These are phyloP conservation scores for Amblyraja radiata DNA, from an alignment of 2,797 vertebrate species.

Conservation along the genomic window DNA sequence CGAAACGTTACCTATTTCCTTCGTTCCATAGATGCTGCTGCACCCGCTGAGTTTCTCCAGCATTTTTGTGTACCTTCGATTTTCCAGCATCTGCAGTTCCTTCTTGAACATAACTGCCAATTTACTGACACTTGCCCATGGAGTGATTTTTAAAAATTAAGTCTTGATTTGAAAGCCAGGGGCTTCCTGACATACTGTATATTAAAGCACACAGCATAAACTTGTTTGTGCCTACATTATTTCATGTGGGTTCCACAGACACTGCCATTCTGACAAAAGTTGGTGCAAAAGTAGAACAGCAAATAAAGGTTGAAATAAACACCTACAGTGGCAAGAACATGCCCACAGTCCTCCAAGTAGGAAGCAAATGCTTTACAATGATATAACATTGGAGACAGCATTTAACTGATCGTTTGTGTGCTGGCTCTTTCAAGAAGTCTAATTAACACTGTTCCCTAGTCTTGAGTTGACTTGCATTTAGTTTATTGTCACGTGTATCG, in stretches of 20 bases:
- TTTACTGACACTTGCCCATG: not conserved
- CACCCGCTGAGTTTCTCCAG: no score
- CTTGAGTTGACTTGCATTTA: no score
- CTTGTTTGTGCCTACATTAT: not conserved
- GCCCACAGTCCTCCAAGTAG: not conserved
- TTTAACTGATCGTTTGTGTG: not conserved
- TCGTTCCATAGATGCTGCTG: no score
- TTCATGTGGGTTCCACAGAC: not conserved
- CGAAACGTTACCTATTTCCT: no score
- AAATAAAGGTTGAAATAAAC: not conserved
- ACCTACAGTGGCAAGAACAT: not conserved
- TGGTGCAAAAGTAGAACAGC: not conserved
- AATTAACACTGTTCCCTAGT: no score
- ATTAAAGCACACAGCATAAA: not conserved
- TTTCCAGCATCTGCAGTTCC: no score
- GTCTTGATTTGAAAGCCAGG: not conserved
- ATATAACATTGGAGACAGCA: not conserved
- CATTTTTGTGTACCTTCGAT: no score
- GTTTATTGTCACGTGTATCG: no score
- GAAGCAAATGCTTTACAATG: not conserved
- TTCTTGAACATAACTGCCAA: not conserved
- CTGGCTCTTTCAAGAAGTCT: not conserved
- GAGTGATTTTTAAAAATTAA: not conserved
- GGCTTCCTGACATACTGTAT: not conserved
- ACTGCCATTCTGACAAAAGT: not conserved